Conservation (phyloP, 1,140 invertebrate genomes). For the Brachionus manjavacas region DNA sequence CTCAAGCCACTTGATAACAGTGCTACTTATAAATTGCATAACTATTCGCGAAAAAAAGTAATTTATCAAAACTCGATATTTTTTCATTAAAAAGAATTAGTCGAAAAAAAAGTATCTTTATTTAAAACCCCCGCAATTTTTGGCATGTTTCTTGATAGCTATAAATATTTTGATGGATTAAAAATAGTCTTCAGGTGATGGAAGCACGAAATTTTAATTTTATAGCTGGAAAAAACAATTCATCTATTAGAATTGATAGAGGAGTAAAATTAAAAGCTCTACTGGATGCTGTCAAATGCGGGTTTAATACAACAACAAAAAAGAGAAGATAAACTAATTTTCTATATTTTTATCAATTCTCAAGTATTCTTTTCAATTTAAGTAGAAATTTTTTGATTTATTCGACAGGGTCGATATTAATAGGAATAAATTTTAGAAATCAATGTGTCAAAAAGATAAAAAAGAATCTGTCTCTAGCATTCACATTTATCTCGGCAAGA, state of each 20-base stretch:
- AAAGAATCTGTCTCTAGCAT: neutral
- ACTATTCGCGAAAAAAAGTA: neutral
- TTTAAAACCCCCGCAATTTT: too few species aligned
- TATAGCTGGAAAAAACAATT: too few species aligned
- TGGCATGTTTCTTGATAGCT: too few species aligned
- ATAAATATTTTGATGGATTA: neutral
- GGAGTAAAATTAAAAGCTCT: neutral
- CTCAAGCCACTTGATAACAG: neutral
- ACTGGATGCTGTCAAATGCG: neutral
- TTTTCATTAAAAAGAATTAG: too few species aligned
- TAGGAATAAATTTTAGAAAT: neutral
- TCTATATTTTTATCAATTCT: neutral
- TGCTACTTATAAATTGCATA: neutral
- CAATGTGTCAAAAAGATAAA: slow-evolving; percentile 34
- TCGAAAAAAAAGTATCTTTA: too few species aligned
- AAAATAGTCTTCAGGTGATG: neutral
- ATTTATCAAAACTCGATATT: too few species aligned
- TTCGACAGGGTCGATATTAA: neutral
- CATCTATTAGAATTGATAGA: too few species aligned
- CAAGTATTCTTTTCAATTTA: neutral
- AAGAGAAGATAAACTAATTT: neutral
- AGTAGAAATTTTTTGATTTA: slow-evolving; percentile 1
- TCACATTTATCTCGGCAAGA: slow-evolving; percentile 28
- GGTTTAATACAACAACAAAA: neutral
- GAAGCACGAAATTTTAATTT: neutral